These are phyloP conservation scores for Mus caroli DNA, from an alignment of 2,797 vertebrate genomes.

Conservation along the genomic window DNA sequence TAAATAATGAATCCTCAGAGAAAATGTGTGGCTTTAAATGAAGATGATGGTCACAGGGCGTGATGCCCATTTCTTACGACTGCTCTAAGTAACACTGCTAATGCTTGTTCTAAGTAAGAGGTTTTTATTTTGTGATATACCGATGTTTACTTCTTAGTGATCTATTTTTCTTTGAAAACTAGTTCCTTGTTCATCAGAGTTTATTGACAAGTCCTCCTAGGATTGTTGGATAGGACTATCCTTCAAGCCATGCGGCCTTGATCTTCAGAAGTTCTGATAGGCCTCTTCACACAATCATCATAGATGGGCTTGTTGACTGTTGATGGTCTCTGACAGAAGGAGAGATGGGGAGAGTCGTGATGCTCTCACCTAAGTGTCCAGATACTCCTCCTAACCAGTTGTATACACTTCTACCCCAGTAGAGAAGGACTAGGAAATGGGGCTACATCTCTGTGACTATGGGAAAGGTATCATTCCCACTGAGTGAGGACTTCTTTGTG, in stretches of 20 bases:
- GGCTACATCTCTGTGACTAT: neutral
- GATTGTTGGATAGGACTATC: neutral
- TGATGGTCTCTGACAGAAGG: neutral
- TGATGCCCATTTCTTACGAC: neutral
- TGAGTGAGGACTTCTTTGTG: neutral
- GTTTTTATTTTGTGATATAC: constrained; percentile 38
- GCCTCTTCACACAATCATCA: neutral
- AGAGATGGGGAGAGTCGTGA: no score
- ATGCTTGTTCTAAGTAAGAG: constrained; percentile 54
- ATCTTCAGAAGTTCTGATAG: neutral
- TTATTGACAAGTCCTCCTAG: neutral
- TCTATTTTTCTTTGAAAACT: constrained; percentile 56
- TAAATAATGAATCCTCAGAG: constrained; percentile 48
- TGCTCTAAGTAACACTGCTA: constrained; percentile 26
- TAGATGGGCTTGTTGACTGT: no score
- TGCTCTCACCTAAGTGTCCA: neutral
- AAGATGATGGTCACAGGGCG: neutral
- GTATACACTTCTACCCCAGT: neutral
- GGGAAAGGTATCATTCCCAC: neutral
- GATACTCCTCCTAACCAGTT: neutral
- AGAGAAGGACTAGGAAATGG: neutral
- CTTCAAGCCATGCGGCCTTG: neutral
- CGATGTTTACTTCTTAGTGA: constrained; percentile 33
- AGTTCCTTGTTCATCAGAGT: constrained; percentile 13
- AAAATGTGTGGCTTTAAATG: neutral